phyloP scores from a whole-genome alignment of 2,797 vertebrate genomes.

The Chelmon rostratus region DNA sequence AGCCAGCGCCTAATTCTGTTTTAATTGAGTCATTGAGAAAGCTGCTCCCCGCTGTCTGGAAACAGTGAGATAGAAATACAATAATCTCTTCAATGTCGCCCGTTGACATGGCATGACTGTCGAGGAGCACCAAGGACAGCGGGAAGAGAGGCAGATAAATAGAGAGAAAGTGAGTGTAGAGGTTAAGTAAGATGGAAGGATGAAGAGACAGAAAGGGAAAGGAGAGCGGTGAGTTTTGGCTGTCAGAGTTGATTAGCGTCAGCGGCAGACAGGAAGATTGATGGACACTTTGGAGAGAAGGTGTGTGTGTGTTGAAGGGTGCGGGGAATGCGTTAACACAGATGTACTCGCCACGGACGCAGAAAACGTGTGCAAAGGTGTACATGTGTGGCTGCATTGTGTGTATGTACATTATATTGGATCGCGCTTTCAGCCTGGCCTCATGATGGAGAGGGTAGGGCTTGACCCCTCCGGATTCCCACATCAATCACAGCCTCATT shows the following conservation, averaged over 20 bases:
- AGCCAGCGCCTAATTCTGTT: slow-evolving; percentile 49
- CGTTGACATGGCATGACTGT: slow-evolving; percentile 47
- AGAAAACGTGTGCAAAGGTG: slow-evolving; percentile 1
- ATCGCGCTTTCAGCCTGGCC: slow-evolving; percentile 44
- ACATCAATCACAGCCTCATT: slow-evolving; percentile 79
- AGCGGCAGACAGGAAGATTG: slow-evolving; percentile 56
- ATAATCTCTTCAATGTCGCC: slow-evolving; percentile 64
- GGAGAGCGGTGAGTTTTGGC: slow-evolving; percentile 50
- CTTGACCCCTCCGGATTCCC: slow-evolving; percentile 57
- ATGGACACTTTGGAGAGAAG: slow-evolving; percentile 66
- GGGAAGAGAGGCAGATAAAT: slow-evolving; percentile 51
- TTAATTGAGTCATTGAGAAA: slow-evolving; percentile 63
- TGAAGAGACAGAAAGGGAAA: slow-evolving; percentile 55
- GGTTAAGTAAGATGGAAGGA: slow-evolving; percentile 71
- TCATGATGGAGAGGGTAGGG: slow-evolving; percentile 65
- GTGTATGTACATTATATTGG: slow-evolving; percentile 47
- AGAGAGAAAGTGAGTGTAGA: slow-evolving; percentile 56
- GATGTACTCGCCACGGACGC: slow-evolving; percentile 17
- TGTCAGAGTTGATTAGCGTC: slow-evolving; percentile 74
- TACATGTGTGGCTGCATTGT: slow-evolving; percentile 37
- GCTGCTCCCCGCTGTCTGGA: slow-evolving; percentile 38
- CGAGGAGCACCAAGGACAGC: slow-evolving; percentile 47
- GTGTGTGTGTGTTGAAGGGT: slow-evolving; percentile 31
- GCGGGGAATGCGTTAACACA: slow-evolving; percentile 45
- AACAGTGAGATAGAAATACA: slow-evolving; percentile 53